Conservation (phyloP, 2,888 invertebrate species). For the Sceliomorpha sp. region DNA sequence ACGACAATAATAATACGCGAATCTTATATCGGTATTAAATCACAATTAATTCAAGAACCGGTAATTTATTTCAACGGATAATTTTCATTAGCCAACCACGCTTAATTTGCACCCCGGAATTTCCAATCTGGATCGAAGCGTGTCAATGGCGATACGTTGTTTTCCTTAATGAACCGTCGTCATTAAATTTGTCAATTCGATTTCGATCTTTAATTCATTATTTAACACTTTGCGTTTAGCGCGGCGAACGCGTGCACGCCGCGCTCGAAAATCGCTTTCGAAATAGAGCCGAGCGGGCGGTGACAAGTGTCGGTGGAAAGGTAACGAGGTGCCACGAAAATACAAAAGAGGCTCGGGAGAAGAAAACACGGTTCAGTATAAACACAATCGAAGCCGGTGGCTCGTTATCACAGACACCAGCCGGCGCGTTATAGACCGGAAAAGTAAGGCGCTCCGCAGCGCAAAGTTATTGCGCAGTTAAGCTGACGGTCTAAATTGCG, state of each 20-base stretch:
- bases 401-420: conserved; percentile 42
- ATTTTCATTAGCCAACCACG: too few relatives aligned
- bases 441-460: conserved; percentile 44
- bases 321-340: conserved; percentile 36
- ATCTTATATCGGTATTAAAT: too few relatives aligned
- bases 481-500: conserved; percentile 64
- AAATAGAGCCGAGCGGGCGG: too few relatives aligned
- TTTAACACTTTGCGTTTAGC: too few relatives aligned
- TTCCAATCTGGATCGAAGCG: too few relatives aligned
- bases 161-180: conserved; percentile 18
- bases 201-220: too few relatives aligned
- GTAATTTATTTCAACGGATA: too few relatives aligned
- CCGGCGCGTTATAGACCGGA: conserved; percentile 44
- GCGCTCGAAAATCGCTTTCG: too few relatives aligned
- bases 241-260: too few relatives aligned
- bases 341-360: conserved; percentile 22
- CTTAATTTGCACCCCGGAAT: too few relatives aligned
- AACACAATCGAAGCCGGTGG: conserved; percentile 33
- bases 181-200: conserved; percentile 8
- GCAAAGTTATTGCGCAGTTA: conserved; percentile 63
- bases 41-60: too few relatives aligned
- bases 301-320: conserved; percentile 1
- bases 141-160: conserved; percentile 20
- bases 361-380: conserved; percentile 44
- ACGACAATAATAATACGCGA: too few relatives aligned